Evolutionary conservation across 2,888 invertebrate species (phyloP), one percentile per base, ranked within the genome.

Genomic region (Mylabris sibirica): DNA sequence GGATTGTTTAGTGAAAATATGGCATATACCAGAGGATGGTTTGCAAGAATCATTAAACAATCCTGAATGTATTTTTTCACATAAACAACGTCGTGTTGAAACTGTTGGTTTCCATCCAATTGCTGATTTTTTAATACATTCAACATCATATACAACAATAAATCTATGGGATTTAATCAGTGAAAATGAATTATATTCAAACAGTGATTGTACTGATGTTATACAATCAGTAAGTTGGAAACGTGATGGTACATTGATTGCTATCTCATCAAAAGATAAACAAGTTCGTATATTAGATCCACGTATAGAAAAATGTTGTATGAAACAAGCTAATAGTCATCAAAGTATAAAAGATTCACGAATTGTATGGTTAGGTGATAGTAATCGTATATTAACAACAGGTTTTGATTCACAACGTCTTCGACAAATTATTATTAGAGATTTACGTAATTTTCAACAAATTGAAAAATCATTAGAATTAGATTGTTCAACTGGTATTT

Each of bases 171-270:
- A 98, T 84, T 88, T 97, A 74, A 90, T 92, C 9, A 89, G 90
- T 64, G 93, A 95, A 82, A 92, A 93, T 80, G 94, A 95, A 84
- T 87, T 92, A 38, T 93, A 93, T 83, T 91, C 93, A 89, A 88
- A 88, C 74, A 76, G 78, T 35, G 81, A 80, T 35, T 96, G 97
- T 81, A 89, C 90, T 0, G 96, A 97, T 79, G 94, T 95, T 11
- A 93, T 97, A 76, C 97, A 97, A 82, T 94, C 95, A 0, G 88
- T 95, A 0, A 93, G 93, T 71, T 98, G 98, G 98, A 94, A 94
- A 83, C 90, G 91, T 73, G 95, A 96, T 81, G 98, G 98, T 11
- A 89, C 89, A 64, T 86, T 89, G 2, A 81, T 98, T 64, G 94
- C 93, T 6, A 95, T 96, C 0, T 94, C 96, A 0, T 94, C 95